Conservation (phyloP, 2,797 vertebrate species). For the Eulemur coronatus region DNA sequence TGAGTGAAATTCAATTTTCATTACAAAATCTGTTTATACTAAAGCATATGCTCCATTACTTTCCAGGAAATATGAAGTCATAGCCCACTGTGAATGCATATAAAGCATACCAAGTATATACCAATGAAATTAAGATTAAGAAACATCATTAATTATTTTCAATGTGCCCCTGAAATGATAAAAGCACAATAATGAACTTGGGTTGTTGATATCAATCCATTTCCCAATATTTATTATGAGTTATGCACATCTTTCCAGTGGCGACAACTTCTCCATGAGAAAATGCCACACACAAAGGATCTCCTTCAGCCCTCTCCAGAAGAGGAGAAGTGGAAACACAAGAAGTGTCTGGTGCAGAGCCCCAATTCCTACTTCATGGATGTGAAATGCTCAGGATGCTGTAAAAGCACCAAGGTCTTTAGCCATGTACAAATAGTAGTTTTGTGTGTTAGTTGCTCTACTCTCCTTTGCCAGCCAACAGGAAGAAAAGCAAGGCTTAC, state of each 20-base stretch:
- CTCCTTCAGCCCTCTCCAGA: not conserved
- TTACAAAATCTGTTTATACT: conserved; percentile 31
- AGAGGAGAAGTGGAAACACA: not conserved
- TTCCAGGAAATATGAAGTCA: conserved; percentile 37
- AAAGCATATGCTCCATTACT: conserved; percentile 46
- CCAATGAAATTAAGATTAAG: not conserved
- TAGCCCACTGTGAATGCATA: not conserved
- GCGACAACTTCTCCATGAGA: not conserved
- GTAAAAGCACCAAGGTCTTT: not conserved
- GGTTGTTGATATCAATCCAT: not conserved
- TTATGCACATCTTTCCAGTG: not conserved
- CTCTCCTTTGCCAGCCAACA: too few species aligned
- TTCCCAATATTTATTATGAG: not conserved
- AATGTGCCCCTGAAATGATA: not conserved
- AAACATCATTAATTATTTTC: not conserved
- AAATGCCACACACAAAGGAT: not conserved
- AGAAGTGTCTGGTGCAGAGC: not conserved
- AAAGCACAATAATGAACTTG: not conserved
- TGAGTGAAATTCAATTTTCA: conserved; percentile 50
- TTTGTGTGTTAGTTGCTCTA: too few species aligned
- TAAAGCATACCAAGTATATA: not conserved
- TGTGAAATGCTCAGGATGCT: not conserved
- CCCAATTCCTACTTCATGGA: not conserved
- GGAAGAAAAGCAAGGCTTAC: too few species aligned
- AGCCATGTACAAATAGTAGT: too few species aligned